Evolutionary conservation across 2,113 vertebrate species (phyloP), one percentile per base, ranked within the genome.

Genomic region (Callocephalon fimbriatum): DNA sequence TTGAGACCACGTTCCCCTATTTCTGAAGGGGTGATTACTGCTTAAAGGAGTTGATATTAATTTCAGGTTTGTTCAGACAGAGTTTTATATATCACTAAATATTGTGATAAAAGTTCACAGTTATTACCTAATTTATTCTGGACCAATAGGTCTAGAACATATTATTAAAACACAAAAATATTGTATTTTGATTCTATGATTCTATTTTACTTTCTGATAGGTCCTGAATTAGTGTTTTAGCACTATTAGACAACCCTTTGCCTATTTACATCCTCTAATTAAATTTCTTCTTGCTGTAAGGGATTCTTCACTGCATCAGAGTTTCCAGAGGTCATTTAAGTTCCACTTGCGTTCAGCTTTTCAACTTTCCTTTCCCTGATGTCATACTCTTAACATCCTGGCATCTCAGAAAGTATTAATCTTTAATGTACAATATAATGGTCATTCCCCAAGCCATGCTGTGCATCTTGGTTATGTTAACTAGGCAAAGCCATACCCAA

Each of bases 371-470:
- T 21, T 18, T 81, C 32, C 12, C 32, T 80, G 7, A 27, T 87
- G 44, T 71, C 44, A 26, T 40, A 67, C 10, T 42, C 20, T 65
- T 78, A 71, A 67, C 38, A 42, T 42, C 35, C 42, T 71, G 66
- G 82, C 45, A 62, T 88, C 95, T 91, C 48, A 94, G 74, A 87
- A 95, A 72, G 73, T 70, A 72, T 68, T 35, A 79, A 78, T 89
- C 6, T 75, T 68, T 37, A 87, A 68, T 37, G 22, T 61, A 53
- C 12, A 86, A 47, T 32, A 31, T 38, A 67, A 66, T 45, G 59
- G 78, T 54, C 53, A 72, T 73, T 93, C 71, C 71, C 1, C 7
- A 6, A 54, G 66, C 29, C 0, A 2, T 44, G 22, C 31, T 6
- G 1, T 61, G 37, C 50, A 8, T 77, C 47, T 70, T 51, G 32